phyloP scores from a whole-genome alignment of 2,113 vertebrate species.

The Melanerpes formicivorus region DNA sequence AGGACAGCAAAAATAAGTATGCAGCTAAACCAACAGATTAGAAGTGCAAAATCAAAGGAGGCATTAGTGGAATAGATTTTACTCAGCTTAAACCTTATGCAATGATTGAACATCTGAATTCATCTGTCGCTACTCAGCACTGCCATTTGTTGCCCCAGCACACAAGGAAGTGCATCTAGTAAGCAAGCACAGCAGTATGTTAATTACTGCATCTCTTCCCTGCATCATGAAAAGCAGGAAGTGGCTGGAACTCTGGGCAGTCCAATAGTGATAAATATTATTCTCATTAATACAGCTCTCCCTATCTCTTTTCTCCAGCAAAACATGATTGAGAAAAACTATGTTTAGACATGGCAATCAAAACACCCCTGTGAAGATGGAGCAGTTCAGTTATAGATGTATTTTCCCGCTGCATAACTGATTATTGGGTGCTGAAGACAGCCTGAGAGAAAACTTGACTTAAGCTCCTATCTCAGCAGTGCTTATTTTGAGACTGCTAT shows the following conservation, averaged over 20 bases:
- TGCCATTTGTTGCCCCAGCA: neutral
- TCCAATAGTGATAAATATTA: neutral
- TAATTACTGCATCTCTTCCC: neutral
- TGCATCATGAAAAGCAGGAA: neutral
- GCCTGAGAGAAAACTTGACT: neutral
- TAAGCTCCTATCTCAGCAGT: neutral
- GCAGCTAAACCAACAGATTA: neutral
- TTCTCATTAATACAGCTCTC: neutral
- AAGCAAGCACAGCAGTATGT: neutral
- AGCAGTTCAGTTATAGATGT: neutral
- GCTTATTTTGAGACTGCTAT: neutral
- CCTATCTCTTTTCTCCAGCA: neutral
- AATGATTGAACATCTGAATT: neutral
- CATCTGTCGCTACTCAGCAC: neutral
- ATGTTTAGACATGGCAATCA: neutral
- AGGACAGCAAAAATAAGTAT: constrained; percentile 1
- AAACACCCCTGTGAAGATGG: neutral
- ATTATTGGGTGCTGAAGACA: neutral
- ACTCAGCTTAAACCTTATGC: neutral
- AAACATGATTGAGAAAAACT: neutral
- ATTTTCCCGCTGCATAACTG: neutral
- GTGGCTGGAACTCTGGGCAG: neutral
- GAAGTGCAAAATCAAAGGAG: neutral
- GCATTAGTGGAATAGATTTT: neutral
- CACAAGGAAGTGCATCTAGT: neutral